Evolutionary conservation across 37 sponge, comb jelly and placozoan species (phyloP).

Genomic region (Cliona cf. orientalis): DNA sequence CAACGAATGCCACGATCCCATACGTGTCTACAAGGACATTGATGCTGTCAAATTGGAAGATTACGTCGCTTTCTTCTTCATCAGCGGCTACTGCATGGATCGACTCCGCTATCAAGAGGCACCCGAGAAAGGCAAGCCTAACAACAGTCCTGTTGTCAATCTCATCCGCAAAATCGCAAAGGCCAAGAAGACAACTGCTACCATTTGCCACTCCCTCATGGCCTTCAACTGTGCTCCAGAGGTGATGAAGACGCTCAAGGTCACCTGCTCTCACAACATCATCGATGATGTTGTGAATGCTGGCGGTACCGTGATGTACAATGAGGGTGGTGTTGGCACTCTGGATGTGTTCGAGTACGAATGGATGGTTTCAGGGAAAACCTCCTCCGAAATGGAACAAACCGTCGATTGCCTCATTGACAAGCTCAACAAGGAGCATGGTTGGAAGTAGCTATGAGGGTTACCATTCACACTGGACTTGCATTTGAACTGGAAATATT

Average conservation of each 20-base stretch:
- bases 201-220: constrained; percentile 25
- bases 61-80: constrained; percentile 10
- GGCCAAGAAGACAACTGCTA: constrained; percentile 1
- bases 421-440: background rate
- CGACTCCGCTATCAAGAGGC: constrained; percentile 5
- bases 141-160: constrained; percentile 14
- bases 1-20: constrained; percentile 24
- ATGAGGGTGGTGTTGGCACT: constrained; percentile 5
- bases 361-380: constrained; percentile 11
- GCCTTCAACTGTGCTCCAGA: constrained; percentile 25
- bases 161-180: constrained; percentile 12
- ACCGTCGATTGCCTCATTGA: background rate
- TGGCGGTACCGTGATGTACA: constrained; percentile 15
- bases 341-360: background rate
- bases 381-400: background rate
- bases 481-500: no score
- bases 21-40: constrained; percentile 31
- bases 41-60: constrained; percentile 13
- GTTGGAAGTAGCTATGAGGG: no score
- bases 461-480: no score
- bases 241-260: constrained; percentile 4
- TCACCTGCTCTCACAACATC: constrained; percentile 18
- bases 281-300: constrained; percentile 26
- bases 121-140: constrained; percentile 12
- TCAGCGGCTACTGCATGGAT: constrained; percentile 26